Conservation (phyloP, 1,140 invertebrate species). For the Archivesica marissinica region DNA sequence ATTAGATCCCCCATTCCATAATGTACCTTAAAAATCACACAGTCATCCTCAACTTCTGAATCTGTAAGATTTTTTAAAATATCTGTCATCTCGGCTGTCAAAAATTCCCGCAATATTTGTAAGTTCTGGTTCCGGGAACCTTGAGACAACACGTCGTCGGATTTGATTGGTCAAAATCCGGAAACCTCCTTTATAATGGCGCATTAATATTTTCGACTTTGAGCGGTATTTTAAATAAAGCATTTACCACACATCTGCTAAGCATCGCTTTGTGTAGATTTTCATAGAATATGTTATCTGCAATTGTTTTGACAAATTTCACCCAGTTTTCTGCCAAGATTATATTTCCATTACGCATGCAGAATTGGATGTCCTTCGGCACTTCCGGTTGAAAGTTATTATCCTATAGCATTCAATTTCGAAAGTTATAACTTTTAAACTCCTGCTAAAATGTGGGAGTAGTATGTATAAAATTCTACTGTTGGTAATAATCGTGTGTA, state of each 20-base stretch:
- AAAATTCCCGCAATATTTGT: conserved; percentile 43
- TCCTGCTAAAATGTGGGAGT: conserved; percentile 38
- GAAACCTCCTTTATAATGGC: not conserved
- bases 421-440: not conserved
- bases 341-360: not conserved
- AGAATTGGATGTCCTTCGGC: conserved; percentile 42
- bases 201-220: not conserved
- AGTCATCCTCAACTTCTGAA: conserved; percentile 3
- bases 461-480: conserved; percentile 46
- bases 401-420: conserved; percentile 14
- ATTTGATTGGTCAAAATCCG: not conserved
- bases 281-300: not conserved
- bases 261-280: too few relatives aligned
- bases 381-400: conserved; percentile 51
- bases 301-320: not conserved
- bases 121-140: not conserved
- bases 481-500: conserved; percentile 17
- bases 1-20: too few relatives aligned
- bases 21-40: conserved; percentile 53
- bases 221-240: not conserved
- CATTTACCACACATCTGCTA: too few relatives aligned
- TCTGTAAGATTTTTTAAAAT: not conserved
- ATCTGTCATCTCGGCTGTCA: conserved; percentile 36
- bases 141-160: not conserved
- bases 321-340: not conserved